Evolutionary conservation across 2,113 vertebrate genomes (phyloP), one percentile per base, ranked within the genome.

Genomic region (Oostethus manadensis): DNA sequence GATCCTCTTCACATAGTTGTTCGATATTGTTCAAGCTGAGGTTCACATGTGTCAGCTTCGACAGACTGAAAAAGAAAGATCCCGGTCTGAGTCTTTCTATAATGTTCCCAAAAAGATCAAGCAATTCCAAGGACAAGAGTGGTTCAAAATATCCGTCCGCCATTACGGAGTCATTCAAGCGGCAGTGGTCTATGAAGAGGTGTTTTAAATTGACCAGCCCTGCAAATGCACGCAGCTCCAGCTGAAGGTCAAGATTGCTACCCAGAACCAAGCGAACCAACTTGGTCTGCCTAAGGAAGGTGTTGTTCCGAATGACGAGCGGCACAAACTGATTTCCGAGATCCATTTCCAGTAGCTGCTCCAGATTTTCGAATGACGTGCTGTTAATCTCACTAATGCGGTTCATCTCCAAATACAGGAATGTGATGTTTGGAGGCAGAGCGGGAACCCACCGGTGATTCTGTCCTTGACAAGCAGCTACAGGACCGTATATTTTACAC

Each of bases 191-290:
- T 54, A 97, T 66, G 18, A 23, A 23, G 17, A 97, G 90, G 1
- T 60, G 26, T 10, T 48, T 16, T 51, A 98, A 74, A 1, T 50
- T 68, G 3, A 10, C 3, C 61, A 98, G 82, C n/a, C 92, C 92
- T 17, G 78, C 76, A 62, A 97, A 97, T 16, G 92, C 88, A 18
- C 88, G 86, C 0, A 76, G 83, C 58, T 94, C 90, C 70, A 95
- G 59, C 0, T 70, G 65, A 11, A 91, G 81, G 4, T 82, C 33
- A 0, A 0, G 1, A 49, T 84, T 95, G 3, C 0, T 0, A 2
- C 87, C 90, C 10, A 97, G 80, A 48, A 93, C 85, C 56, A 98
- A 80, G 45, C 56, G 0, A 8, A 1, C 55, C 58, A 97, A 78
- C 4, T 85, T 90, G 40, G 84, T 86, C 70, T 93, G 75, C 50